Percentiles rank a stretch among this genome's conserved stretches.
These are phyloP conservation scores for Cricetomys ansorgei DNA, from an alignment of 2,113 vertebrate species.

Conservation along the genomic window DNA sequence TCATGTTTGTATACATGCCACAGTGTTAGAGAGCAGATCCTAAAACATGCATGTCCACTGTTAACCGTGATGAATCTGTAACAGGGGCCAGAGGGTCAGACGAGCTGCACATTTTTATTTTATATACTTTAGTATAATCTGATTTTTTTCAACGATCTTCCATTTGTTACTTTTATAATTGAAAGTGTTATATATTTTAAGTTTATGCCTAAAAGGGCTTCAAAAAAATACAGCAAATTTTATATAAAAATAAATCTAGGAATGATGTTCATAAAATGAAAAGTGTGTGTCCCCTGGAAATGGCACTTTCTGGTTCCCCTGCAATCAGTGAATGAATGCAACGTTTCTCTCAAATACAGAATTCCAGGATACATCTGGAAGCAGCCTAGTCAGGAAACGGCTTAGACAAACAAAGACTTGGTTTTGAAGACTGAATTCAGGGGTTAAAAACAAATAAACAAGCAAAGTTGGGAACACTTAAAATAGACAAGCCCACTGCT, in stretches of 20 bases:
- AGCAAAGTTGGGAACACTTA: background rate
- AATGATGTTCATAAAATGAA: background rate
- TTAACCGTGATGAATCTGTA: background rate
- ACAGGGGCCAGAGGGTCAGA: background rate
- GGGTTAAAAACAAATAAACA: conserved; percentile 55
- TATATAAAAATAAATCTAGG: conserved; percentile 3
- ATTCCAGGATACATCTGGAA: conserved; percentile 70
- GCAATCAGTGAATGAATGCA: conserved; percentile 18
- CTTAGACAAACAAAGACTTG: conserved; percentile 52
- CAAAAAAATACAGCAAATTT: conserved; percentile 14
- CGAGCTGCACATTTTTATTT: background rate
- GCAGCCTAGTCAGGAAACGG: conserved; percentile 49
- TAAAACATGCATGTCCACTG: background rate
- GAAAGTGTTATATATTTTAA: background rate
- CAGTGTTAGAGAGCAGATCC: background rate
- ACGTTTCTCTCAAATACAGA: conserved; percentile 67
- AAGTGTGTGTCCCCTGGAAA: background rate
- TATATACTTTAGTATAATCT: conserved; percentile 10
- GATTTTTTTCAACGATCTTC: background rate
- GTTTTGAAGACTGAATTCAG: conserved; percentile 43
- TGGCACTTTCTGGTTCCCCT: background rate
- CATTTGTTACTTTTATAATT: background rate
- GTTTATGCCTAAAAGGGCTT: conserved; percentile 6
- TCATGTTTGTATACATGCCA: background rate
- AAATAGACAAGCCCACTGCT: conserved; percentile 1